Base-by-base conservation (phyloP, 1,140 invertebrate species). In the Diorhabda carinulata region DNA sequence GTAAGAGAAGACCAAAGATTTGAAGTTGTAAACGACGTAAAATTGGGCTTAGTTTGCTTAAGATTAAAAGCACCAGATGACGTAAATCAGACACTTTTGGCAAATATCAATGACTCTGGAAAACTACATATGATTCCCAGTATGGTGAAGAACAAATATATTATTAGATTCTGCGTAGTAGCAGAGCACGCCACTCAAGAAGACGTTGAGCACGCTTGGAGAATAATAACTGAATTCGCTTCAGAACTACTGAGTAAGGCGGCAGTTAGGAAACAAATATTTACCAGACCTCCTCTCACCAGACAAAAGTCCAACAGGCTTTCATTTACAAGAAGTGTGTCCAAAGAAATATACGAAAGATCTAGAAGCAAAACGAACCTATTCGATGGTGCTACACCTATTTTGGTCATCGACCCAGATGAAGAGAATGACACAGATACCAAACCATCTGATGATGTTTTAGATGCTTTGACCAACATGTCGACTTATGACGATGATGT, bases 91-190 rank as follows among this genome's bases (percentile, higher is more conserved):
- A 89, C 90, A 65, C 81, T 98, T 2, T 77, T 97, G 47, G 90
- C 92, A 0, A 87, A 88, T 58, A 92, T 98, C 61, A 98, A 98
- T 79, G 91, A 91, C 7, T 93, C 92, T 0, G 93, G 94, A 3
- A 90, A 91, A 76, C 83, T 97, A 40, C 93, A 96, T 79, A 94
- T 97, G 93, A 93, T 96, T 44, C 94, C 94, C 2, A 91, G 93
- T 0, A 86, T 88, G 44, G 86, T 95, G 0, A 91, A 89, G 81
- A 88, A 88, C 42, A 88, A 90, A 76, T 95, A 92, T 78, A 83
- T 88, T 3, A 91, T 98, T 71, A 84, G 93, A 59, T 94, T 96
- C 80, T 96, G 92, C 77, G 89, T 97, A 1, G 91, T 91, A 56
- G 85, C 90, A 8, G 91, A 96, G 79, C 86, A 92, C 75, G 92